Conservation (phyloP, 2,888 invertebrate species). For the Mayetiola destructor region DNA sequence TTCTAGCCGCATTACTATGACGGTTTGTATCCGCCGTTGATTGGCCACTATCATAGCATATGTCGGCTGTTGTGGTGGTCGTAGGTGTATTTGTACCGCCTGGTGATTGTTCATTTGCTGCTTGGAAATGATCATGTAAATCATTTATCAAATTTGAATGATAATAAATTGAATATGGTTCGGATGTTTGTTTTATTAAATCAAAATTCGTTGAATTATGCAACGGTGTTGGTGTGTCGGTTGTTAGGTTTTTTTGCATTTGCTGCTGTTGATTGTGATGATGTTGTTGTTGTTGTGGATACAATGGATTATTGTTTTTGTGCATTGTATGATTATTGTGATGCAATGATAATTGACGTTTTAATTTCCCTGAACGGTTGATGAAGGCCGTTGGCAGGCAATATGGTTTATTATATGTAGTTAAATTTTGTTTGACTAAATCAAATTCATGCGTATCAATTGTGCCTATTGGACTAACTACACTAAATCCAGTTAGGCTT, state of each 20-base stretch:
- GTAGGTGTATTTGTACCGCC: constrained; percentile 27
- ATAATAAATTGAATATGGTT: too few species aligned
- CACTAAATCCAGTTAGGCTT: constrained; percentile 3
- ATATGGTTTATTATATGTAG: neutral
- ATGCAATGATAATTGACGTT: constrained; percentile 5
- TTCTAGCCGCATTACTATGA: constrained; percentile 16
- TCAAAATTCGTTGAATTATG: neutral
- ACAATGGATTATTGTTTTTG: too few species aligned
- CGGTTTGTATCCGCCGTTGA: neutral
- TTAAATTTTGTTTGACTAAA: too few species aligned
- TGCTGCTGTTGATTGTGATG: neutral
- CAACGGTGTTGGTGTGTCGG: neutral
- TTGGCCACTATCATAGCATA: neutral
- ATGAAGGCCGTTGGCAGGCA: neutral
- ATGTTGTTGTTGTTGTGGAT: neutral
- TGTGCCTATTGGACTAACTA: neutral
- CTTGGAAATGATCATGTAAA: neutral
- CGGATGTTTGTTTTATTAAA: constrained; percentile 5
- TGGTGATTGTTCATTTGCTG: neutral
- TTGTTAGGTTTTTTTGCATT: neutral
- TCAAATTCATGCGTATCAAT: constrained; percentile 6
- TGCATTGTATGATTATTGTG: too few species aligned
- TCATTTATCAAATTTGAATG: neutral
- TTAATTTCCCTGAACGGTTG: neutral
- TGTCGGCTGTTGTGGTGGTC: constrained; percentile 24